Evolutionary conservation across 2,888 invertebrate genomes (phyloP).

Genomic region (Cheilosia vernalis): DNA sequence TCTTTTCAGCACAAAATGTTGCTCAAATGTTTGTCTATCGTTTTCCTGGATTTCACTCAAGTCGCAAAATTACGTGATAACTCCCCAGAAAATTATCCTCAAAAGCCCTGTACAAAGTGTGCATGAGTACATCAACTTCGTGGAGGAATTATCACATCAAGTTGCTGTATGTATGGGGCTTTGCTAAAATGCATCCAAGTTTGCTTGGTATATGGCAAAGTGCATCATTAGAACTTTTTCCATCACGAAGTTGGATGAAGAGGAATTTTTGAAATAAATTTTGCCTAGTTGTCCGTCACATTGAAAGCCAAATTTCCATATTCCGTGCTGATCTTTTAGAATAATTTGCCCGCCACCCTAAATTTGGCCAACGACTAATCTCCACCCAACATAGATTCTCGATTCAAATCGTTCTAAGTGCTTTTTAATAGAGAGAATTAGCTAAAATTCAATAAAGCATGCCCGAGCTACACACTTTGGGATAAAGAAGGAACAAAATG

Average conservation of each 20-base stretch:
- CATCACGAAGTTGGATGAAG: background rate
- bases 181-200: constrained; percentile 4
- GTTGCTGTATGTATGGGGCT: constrained; percentile 1
- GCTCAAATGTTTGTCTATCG: background rate
- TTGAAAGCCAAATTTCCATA: too few species aligned
- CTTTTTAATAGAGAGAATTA: constrained; percentile 70
- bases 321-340: background rate
- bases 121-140: constrained; percentile 9
- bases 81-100: constrained; percentile 9
- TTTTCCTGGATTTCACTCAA: constrained; percentile 6
- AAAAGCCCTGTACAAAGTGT: background rate
- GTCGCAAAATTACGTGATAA: constrained; percentile 42
- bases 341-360: background rate
- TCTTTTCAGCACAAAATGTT: background rate
- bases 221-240: background rate
- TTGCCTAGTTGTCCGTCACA: background rate
- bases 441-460: constrained; percentile 65
- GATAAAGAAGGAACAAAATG: constrained; percentile 23
- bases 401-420: constrained; percentile 64
- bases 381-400: constrained; percentile 21
- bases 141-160: constrained; percentile 31
- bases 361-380: background rate
- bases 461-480: constrained; percentile 30
- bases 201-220: background rate
- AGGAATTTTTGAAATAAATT: background rate